These are phyloP conservation scores for Parnassius smintheus DNA, from an alignment of 2,888 invertebrate genomes.

Conservation along the genomic window DNA sequence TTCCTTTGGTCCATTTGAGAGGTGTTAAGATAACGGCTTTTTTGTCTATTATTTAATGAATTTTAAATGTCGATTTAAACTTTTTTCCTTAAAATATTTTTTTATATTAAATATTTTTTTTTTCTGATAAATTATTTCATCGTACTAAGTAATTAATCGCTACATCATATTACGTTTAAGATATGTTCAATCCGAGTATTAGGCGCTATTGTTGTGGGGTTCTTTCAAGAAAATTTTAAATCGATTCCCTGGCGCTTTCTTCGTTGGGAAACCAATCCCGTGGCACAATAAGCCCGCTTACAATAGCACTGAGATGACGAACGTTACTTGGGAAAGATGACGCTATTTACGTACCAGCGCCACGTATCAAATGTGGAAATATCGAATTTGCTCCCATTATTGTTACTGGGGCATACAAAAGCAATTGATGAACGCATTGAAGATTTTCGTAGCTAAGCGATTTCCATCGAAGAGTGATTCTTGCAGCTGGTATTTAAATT, in stretches of 20 bases:
- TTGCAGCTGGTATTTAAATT: not conserved
- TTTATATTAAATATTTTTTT: not conserved
- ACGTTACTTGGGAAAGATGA: constrained; percentile 57
- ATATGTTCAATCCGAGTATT: constrained; percentile 62
- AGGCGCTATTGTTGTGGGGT: constrained; percentile 64
- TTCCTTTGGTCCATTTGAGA: no score
- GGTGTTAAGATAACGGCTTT: no score
- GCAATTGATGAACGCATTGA: constrained; percentile 17
- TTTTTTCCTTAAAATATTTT: no score
- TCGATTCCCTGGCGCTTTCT: constrained; percentile 73
- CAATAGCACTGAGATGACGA: constrained; percentile 67
- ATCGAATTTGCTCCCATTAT: constrained; percentile 26
- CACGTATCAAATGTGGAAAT: constrained; percentile 24
- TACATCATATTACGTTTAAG: constrained; percentile 38
- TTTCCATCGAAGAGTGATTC: not conserved
- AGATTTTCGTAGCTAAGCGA: constrained; percentile 8
- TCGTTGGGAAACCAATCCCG: constrained; percentile 71
- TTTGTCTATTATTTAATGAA: no score
- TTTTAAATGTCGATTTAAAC: no score
- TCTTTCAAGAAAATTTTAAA: constrained; percentile 74
- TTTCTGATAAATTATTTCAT: not conserved
- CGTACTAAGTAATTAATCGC: constrained; percentile 18
- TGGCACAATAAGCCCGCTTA: constrained; percentile 67
- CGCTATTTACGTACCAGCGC: constrained; percentile 57
- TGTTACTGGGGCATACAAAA: constrained; percentile 19